These are phyloP conservation scores for Ditylenchus dipsaci DNA, from an alignment of 1,140 invertebrate species.

Conservation along the genomic window DNA sequence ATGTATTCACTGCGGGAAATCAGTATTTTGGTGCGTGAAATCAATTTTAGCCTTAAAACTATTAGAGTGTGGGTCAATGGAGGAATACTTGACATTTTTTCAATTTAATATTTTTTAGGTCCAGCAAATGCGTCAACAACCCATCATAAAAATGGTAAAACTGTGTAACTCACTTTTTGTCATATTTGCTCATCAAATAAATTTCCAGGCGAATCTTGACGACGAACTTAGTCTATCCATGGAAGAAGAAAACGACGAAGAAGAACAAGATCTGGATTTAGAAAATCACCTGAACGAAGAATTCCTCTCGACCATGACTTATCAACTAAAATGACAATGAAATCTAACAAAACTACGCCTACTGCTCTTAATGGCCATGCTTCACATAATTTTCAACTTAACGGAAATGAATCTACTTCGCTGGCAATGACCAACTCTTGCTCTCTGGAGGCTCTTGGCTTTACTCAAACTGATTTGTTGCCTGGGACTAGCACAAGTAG, in stretches of 20 bases:
- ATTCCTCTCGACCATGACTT: not conserved
- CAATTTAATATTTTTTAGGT: no score
- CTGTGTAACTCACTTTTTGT: not conserved
- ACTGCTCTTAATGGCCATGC: not conserved
- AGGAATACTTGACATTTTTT: not conserved
- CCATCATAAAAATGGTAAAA: conserved; percentile 52
- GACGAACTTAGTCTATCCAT: conserved; percentile 53
- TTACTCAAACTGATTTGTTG: conserved; percentile 13
- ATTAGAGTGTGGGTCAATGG: no score
- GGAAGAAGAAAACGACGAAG: conserved; percentile 40
- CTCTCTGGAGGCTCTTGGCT: conserved; percentile 17
- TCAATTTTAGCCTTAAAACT: no score
- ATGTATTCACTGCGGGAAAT: no score
- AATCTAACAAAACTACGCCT: not conserved
- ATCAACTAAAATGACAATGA: not conserved
- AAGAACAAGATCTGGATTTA: conserved; percentile 18
- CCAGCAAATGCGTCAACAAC: conserved; percentile 44
- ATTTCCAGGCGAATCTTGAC: conserved; percentile 37
- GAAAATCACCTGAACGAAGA: conserved; percentile 7
- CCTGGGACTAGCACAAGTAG: conserved; percentile 8
- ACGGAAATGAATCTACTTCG: not conserved
- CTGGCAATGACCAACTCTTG: not conserved
- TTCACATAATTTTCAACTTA: not conserved
- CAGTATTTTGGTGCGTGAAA: no score
- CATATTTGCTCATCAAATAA: not conserved